Conservation (phyloP, 2,797 vertebrate species). For the Bovichtus variegatus region DNA sequence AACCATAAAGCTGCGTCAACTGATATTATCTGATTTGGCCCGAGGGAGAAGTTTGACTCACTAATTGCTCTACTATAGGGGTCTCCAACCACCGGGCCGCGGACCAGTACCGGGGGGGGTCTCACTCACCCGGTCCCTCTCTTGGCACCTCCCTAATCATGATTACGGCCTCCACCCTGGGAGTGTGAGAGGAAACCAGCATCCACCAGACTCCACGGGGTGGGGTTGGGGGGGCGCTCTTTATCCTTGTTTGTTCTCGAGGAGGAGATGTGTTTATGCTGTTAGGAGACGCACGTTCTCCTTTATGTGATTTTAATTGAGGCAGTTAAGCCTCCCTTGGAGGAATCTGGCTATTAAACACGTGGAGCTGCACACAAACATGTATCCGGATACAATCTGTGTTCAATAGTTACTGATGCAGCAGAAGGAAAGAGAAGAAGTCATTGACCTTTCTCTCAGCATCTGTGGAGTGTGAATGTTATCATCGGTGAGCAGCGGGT, state of each 20-base stretch:
- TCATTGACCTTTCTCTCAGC: conserved; percentile 61
- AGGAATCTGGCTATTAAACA: conserved; percentile 62
- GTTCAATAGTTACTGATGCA: conserved; percentile 37
- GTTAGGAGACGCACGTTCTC: conserved; percentile 48
- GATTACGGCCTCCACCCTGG: conserved; percentile 45
- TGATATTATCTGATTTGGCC: no score
- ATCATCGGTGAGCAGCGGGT: conserved; percentile 64
- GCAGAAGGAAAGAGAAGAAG: conserved; percentile 10
- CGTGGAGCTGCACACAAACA: conserved; percentile 51
- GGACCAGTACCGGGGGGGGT: no score
- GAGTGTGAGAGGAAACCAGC: conserved; percentile 53
- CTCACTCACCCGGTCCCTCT: conserved; percentile 61
- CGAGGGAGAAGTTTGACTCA: no score
- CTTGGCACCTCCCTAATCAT: conserved; percentile 48
- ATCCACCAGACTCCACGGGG: conserved; percentile 52
- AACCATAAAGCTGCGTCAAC: no score
- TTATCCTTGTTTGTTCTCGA: conserved; percentile 72
- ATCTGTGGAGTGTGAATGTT: conserved; percentile 71
- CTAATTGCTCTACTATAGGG: no score
- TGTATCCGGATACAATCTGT: conserved; percentile 37
- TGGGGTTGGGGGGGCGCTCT: conserved; percentile 52
- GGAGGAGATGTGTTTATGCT: conserved; percentile 54
- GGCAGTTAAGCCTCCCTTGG: conserved; percentile 65
- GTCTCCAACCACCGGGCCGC: no score
- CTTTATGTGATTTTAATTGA: conserved; percentile 79